Percentiles rank a stretch among this genome's conserved stretches.
phyloP scores from a whole-genome alignment of 2,797 vertebrate species.

The Naso thynnoides region DNA sequence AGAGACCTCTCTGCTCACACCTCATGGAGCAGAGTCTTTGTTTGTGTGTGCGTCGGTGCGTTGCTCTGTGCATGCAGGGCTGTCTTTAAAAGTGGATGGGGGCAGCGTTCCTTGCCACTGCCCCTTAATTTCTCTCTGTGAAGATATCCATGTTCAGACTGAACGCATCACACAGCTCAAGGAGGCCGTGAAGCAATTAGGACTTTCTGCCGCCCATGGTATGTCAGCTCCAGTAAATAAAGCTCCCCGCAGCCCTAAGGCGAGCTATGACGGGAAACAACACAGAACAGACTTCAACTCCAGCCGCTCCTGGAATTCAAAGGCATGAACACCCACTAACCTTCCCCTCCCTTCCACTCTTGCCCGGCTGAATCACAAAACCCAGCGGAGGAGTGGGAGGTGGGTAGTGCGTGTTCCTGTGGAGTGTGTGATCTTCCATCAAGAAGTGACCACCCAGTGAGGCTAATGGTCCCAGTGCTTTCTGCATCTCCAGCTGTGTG shows the following conservation, averaged over 20 bases:
- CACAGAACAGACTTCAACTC: slow-evolving; percentile 58
- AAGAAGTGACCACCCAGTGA: slow-evolving; percentile 63
- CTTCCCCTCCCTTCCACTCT: slow-evolving; percentile 43
- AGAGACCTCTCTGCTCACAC: slow-evolving; percentile 54
- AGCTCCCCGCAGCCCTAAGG: slow-evolving; percentile 65
- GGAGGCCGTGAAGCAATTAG: slow-evolving; percentile 79
- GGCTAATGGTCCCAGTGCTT: slow-evolving; percentile 59
- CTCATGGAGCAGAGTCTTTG: slow-evolving; percentile 42
- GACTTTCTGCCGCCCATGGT: slow-evolving; percentile 64
- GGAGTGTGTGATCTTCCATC: slow-evolving; percentile 58
- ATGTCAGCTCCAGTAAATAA: slow-evolving; percentile 76
- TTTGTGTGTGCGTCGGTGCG: slow-evolving; percentile 40
- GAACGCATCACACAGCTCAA: slow-evolving; percentile 63
- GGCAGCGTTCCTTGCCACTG: slow-evolving; percentile 49
- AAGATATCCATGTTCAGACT: slow-evolving; percentile 64
- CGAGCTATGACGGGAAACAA: slow-evolving; percentile 59
- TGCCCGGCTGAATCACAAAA: slow-evolving; percentile 48
- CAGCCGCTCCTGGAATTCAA: slow-evolving; percentile 64
- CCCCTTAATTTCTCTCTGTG: slow-evolving; percentile 63
- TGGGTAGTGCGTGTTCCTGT: slow-evolving; percentile 45
- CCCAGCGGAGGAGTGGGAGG: slow-evolving; percentile 41
- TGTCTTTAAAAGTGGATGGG: slow-evolving; percentile 67
- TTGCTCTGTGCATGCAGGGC: slow-evolving; percentile 40
- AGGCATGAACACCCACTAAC: slow-evolving; percentile 61
- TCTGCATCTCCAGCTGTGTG: slow-evolving; percentile 45